Conservation (phyloP, 2,888 invertebrate species). For the Caenorhabditis angaria region DNA sequence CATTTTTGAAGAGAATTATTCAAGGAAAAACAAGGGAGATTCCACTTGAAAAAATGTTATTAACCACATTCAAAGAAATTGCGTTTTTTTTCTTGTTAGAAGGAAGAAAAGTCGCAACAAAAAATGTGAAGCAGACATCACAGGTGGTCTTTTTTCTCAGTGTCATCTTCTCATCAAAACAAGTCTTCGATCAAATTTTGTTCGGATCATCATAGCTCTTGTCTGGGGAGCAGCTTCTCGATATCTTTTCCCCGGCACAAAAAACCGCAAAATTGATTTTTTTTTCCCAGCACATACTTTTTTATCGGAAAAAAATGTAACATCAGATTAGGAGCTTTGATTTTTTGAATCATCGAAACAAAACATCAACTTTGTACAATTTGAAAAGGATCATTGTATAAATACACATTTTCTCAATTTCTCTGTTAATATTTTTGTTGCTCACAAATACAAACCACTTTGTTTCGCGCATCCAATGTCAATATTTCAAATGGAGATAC, state of each 20-base stretch:
- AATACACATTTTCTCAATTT: too few relatives aligned
- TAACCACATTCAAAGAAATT: not conserved
- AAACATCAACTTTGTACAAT: not conserved
- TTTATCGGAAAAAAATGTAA: too few relatives aligned
- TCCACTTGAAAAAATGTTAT: not conserved
- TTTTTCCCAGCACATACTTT: too few relatives aligned
- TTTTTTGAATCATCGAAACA: not conserved
- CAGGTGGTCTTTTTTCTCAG: constrained; percentile 1
- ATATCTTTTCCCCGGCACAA: not conserved
- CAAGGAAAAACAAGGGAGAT: not conserved
- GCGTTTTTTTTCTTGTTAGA: not conserved
- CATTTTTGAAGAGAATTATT: not conserved
- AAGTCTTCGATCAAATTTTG: constrained; percentile 4
- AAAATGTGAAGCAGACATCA: not conserved
- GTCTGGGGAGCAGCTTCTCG: not conserved
- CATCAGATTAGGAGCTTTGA: too few relatives aligned
- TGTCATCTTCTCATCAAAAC: constrained; percentile 2
- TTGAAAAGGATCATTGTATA: not conserved
- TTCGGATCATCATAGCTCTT: not conserved
- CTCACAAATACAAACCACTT: not conserved
- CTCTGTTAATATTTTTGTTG: not conserved
- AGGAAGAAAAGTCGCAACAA: not conserved
- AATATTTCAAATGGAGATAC: not conserved
- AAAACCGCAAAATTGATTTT: not conserved
- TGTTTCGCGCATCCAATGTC: constrained; percentile 4